These are phyloP conservation scores for Neosilurus hyrtlii DNA, from an alignment of 2,797 vertebrate genomes.

Conservation along the genomic window DNA sequence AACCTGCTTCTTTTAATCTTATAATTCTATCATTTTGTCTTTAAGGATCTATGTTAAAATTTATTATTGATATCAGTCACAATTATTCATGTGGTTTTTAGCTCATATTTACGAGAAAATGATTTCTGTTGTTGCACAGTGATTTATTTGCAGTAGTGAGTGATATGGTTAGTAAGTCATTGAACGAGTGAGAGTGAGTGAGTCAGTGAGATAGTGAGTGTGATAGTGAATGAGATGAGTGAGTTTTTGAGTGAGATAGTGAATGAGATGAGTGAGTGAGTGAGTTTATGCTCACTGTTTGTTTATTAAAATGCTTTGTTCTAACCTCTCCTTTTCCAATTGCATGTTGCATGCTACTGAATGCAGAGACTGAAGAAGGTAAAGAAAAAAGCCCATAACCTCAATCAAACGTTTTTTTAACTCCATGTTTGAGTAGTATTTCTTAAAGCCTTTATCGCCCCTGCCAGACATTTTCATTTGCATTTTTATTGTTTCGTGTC, in stretches of 20 bases:
- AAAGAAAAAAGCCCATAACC: conserved; percentile 67
- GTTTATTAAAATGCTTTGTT: conserved; percentile 39
- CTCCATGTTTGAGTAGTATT: conserved; percentile 52
- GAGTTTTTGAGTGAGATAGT: too few relatives aligned
- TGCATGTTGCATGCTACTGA: conserved; percentile 96
- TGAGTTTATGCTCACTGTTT: not conserved
- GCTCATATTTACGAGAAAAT: not conserved
- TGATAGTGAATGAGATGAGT: too few relatives aligned
- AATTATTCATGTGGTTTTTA: not conserved
- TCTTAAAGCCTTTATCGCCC: conserved; percentile 60
- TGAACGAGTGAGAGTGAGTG: too few relatives aligned
- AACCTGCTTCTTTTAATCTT: too few relatives aligned
- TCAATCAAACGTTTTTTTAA: conserved; percentile 55
- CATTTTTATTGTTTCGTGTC: conserved; percentile 68
- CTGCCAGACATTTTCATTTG: conserved; percentile 67
- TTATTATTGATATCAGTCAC: not conserved
- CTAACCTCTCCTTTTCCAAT: conserved; percentile 77
- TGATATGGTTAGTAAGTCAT: too few relatives aligned
- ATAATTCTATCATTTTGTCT: not conserved
- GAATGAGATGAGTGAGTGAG: not conserved
- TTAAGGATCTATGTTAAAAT: not conserved
- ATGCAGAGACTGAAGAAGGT: conserved; percentile 93
- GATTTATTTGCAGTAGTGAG: not conserved
- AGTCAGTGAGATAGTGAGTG: too few relatives aligned
- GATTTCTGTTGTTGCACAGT: conserved; percentile 15